phyloP scores from a whole-genome alignment of 2,797 vertebrate genomes.

The Sebastolobus alascanus region DNA sequence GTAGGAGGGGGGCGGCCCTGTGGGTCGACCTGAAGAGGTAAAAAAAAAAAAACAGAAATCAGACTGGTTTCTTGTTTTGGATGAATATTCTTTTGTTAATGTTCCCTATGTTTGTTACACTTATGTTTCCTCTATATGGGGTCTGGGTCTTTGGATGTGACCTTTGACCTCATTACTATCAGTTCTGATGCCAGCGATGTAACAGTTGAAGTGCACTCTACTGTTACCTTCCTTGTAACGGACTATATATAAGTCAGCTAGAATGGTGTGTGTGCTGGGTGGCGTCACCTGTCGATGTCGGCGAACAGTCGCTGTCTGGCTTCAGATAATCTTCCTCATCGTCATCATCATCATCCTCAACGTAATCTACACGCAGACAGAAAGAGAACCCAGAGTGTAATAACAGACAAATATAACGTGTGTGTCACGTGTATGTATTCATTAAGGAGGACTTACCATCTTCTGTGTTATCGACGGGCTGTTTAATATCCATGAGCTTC shows the following conservation, averaged over 20 bases:
- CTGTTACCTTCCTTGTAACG: neutral
- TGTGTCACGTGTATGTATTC: neutral
- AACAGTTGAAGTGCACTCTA: neutral
- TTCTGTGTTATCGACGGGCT: slow-evolving; percentile 83
- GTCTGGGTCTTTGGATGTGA: neutral
- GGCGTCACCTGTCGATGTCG: slow-evolving; percentile 58
- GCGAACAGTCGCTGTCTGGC: slow-evolving; percentile 83
- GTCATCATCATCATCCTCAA: slow-evolving; percentile 83
- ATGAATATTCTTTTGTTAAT: neutral
- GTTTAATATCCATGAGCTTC: slow-evolving; percentile 89
- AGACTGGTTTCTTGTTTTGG: neutral
- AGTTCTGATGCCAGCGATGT: neutral
- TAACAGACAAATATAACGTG: neutral
- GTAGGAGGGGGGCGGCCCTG: slow-evolving; percentile 89
- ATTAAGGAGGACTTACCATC: slow-evolving; percentile 72
- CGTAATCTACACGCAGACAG: slow-evolving; percentile 76
- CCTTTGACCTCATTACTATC: neutral
- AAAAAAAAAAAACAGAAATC: neutral
- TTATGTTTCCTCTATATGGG: neutral
- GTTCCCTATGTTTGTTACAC: neutral
- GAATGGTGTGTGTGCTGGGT: neutral
- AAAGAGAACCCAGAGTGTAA: neutral
- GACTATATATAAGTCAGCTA: neutral
- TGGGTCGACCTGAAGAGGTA: slow-evolving; percentile 68
- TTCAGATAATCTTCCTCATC: slow-evolving; percentile 92